Evolutionary conservation across 2,888 invertebrate species (phyloP), one percentile per base, ranked within the genome.

Genomic region (Corythucha ciliata): DNA sequence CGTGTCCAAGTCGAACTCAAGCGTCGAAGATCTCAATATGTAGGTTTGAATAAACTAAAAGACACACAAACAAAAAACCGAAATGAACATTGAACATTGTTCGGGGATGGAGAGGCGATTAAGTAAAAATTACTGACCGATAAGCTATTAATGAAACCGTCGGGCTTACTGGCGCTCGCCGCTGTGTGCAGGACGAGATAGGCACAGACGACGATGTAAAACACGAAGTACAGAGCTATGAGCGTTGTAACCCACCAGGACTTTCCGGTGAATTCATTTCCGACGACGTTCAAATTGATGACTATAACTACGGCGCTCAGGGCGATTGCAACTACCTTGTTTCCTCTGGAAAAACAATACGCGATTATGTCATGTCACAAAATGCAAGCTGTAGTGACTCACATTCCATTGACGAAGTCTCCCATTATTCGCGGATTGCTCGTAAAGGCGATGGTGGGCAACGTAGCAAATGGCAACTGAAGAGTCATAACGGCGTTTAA

Each of bases 391-490:
- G 18, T 10, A n/a, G 7, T 7, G 33, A 47, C 54, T 54, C 26
- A 84, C 84, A 78, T 60, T 70, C 85, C 84, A 68, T 86, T 89
- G 26, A 75, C 78, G 67, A 90, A 91, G 61, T 84, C 81, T 27
- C 84, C 84, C 90, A 91, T 91, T 39, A 91, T 80, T 39, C 76
- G 71, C 3, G 69, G 67, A 59, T 81, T 81, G 50, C 85, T 83
- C 1, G 90, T 89, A 64, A 91, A 89, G 0, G 89, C 87, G 52
- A 91, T 79, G 1, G 85, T 81, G 5, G 91, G 90, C 54, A 91
- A 74, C 3, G 84, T 78, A 1, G 91, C 91, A 66, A 91, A 91
- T 1, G 91, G 91, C 57, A 91, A 69, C 66, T 89, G 89, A 21
- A 90, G 70, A 58, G 84, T 81, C 87, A 89, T 88, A 10, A 90